Percentiles rank a stretch among this genome's conserved stretches.
phyloP scores from a whole-genome alignment of 2,113 vertebrate species.

The Cervus canadensis region DNA sequence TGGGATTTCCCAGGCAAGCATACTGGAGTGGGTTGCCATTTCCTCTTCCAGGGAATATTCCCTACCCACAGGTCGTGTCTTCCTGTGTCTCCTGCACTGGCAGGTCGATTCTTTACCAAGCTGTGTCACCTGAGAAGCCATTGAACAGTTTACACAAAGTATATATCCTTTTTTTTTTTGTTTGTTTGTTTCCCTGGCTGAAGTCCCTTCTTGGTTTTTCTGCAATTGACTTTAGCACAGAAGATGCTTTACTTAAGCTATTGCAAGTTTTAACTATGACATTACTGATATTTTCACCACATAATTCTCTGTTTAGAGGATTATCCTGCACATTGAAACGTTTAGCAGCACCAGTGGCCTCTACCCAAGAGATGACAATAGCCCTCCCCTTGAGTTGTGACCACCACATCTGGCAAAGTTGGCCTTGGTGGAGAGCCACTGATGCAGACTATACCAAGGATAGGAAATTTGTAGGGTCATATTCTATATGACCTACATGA shows the following conservation, averaged over 20 bases:
- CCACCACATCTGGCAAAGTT: background rate
- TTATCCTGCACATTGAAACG: background rate
- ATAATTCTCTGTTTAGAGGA: background rate
- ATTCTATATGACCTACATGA: background rate
- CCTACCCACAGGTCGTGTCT: accelerated
- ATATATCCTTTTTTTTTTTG: background rate
- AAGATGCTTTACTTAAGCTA: background rate
- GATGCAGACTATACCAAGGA: background rate
- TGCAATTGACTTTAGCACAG: background rate
- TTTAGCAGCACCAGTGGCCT: background rate
- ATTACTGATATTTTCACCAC: background rate
- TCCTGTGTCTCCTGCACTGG: background rate
- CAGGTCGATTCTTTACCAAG: background rate
- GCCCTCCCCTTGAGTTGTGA: background rate
- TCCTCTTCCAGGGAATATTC: background rate
- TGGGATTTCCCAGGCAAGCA: background rate
- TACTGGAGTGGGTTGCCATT: background rate
- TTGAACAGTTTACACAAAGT: background rate
- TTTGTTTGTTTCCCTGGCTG: background rate
- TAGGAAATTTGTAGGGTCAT: background rate
- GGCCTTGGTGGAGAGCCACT: background rate
- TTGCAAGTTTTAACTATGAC: background rate
- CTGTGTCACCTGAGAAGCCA: background rate
- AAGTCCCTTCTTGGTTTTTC: background rate
- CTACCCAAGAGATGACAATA: background rate